A percentile compares a stretch with the other conserved stretches of the same genome.
These are phyloP conservation scores for Lasioglossum malachurum DNA, from an alignment of 2,888 invertebrate genomes.

Conservation along the genomic window DNA sequence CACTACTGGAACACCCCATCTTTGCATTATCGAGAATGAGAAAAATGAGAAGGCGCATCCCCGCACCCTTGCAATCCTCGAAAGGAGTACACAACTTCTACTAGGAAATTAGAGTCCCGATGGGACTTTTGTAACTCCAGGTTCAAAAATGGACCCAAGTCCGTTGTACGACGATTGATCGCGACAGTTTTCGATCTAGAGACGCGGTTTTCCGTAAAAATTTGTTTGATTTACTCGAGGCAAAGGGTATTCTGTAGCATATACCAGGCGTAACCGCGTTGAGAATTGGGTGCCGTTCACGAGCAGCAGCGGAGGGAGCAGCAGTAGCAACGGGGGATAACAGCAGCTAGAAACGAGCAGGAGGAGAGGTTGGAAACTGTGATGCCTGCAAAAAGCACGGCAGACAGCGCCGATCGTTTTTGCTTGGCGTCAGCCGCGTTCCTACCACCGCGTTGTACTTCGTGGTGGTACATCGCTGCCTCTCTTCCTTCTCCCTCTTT, in stretches of 20 bases:
- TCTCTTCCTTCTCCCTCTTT: slow-evolving; percentile 47
- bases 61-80: too few relatives aligned
- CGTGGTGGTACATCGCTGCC: slow-evolving; percentile 80
- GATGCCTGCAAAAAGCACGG: slow-evolving; percentile 84
- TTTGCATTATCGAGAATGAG: too few relatives aligned
- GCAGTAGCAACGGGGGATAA: slow-evolving; percentile 72
- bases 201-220: neutral
- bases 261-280: slow-evolving; percentile 73
- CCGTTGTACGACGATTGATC: neutral
- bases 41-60: too few relatives aligned
- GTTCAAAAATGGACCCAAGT: neutral
- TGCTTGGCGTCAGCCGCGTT: slow-evolving; percentile 84
- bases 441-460: slow-evolving; percentile 82
- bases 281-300: slow-evolving; percentile 72
- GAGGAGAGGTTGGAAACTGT: slow-evolving; percentile 83
- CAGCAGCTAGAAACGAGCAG: slow-evolving; percentile 71
- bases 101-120: neutral
- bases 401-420: slow-evolving; percentile 85
- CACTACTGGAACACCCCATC: too few relatives aligned
- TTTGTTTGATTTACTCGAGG: slow-evolving; percentile 47
- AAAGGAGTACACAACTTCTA: neutral
- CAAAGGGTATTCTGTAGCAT: slow-evolving; percentile 60
- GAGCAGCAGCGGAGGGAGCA: slow-evolving; percentile 57
- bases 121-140: neutral
- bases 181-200: neutral